These are phyloP conservation scores for Andrena hattorfiana DNA, from an alignment of 2,888 invertebrate genomes.

Conservation along the genomic window DNA sequence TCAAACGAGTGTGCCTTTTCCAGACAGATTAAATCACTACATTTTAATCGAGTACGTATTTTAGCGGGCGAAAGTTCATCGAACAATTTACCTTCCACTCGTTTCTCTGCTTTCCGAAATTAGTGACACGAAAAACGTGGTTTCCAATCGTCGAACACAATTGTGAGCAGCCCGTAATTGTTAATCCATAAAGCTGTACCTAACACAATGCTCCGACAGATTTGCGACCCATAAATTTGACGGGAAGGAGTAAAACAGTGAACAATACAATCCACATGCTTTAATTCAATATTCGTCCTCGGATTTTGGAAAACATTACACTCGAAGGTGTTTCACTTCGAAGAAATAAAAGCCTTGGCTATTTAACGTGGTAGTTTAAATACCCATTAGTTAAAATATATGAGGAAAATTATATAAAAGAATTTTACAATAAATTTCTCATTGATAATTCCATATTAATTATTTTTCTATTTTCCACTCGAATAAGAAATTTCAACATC, in stretches of 20 bases:
- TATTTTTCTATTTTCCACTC: no score
- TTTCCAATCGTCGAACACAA: slow-evolving; percentile 9
- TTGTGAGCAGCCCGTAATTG: slow-evolving; percentile 15
- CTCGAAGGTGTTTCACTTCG: no score
- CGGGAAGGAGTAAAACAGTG: not conserved
- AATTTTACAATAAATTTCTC: no score
- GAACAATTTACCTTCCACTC: slow-evolving; percentile 32
- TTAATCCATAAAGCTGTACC: slow-evolving; percentile 11
- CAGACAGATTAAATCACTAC: slow-evolving; percentile 10
- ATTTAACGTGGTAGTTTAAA: no score
- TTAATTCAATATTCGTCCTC: no score
- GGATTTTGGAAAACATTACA: no score
- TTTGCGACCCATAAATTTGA: slow-evolving; percentile 6
- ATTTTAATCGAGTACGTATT: slow-evolving; percentile 25
- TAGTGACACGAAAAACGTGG: slow-evolving; percentile 40
- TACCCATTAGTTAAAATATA: no score
- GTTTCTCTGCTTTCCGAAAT: slow-evolving; percentile 26
- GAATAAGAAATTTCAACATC: no score
- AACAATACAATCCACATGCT: not conserved
- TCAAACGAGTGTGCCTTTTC: slow-evolving; percentile 8
- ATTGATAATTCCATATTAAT: no score
- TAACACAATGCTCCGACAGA: slow-evolving; percentile 12
- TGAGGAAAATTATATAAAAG: no score
- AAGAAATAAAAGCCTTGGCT: no score
- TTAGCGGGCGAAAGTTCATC: not conserved